Percentiles rank a stretch among this genome's conserved stretches.
Conservation (phyloP, 1,140 invertebrate species). For the Olivierus martensii region DNA sequence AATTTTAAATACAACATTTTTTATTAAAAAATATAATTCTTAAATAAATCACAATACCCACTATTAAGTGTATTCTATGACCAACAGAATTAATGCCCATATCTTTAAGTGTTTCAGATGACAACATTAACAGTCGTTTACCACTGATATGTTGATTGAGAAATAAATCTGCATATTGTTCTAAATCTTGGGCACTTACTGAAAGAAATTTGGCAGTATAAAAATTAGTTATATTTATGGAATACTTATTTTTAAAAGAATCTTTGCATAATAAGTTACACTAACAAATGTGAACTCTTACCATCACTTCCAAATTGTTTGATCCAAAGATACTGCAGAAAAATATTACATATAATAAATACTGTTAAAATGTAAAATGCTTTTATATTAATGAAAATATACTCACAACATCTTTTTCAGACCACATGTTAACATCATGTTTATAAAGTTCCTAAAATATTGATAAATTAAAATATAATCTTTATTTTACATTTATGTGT, state of each 20-base stretch:
- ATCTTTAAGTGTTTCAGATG: slow-evolving; percentile 25
- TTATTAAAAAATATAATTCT: too few species aligned
- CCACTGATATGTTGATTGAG: slow-evolving; percentile 31
- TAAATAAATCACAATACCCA: neutral
- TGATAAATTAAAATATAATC: too few species aligned
- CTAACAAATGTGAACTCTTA: neutral
- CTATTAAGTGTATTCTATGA: slow-evolving; percentile 27
- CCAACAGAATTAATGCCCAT: slow-evolving; percentile 31
- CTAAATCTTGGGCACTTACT: slow-evolving; percentile 23
- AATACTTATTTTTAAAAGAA: too few species aligned
- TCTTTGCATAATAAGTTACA: too few species aligned
- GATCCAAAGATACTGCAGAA: slow-evolving; percentile 11
- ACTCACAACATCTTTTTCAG: slow-evolving; percentile 33
- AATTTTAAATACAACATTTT: neutral
- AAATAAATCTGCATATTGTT: slow-evolving; percentile 30
- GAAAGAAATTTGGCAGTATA: slow-evolving; percentile 7
- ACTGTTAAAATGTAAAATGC: too few species aligned
- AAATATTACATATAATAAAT: neutral
- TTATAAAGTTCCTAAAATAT: too few species aligned
- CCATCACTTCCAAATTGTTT: slow-evolving; percentile 14
- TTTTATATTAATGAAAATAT: neutral
- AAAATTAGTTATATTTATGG: neutral
- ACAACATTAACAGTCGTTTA: slow-evolving; percentile 26
- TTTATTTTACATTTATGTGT: too few species aligned
- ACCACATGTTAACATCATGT: slow-evolving; percentile 31